A percentile compares a stretch with the other conserved stretches of the same genome.
These are phyloP conservation scores for Melanerpes formicivorus DNA, from an alignment of 2,113 vertebrate species.

Conservation along the genomic window DNA sequence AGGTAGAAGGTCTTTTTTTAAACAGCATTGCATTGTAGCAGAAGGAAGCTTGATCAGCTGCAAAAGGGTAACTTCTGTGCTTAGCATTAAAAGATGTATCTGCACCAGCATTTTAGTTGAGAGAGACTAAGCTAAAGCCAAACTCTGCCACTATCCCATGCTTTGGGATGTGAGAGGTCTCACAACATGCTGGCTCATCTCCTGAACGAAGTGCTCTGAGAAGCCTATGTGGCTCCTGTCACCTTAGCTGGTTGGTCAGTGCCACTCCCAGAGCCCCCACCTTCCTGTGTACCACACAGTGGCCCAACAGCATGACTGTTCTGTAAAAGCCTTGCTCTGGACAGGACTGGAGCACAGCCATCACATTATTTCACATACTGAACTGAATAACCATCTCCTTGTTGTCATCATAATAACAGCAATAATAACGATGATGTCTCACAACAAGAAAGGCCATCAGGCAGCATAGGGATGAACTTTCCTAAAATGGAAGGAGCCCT, in stretches of 20 bases:
- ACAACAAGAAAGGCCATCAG: background rate
- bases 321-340: accelerated
- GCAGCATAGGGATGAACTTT: background rate
- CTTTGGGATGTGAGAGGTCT: background rate
- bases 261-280: background rate
- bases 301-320: background rate
- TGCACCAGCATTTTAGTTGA: background rate
- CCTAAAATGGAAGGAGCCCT: background rate
- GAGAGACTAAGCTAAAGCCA: background rate
- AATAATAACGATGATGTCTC: background rate
- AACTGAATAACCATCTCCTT: background rate
- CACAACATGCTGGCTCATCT: accelerated
- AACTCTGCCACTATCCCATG: accelerated
- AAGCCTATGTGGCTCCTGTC: background rate
- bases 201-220: background rate
- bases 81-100: background rate
- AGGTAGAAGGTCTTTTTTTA: background rate
- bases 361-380: accelerated
- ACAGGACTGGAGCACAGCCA: background rate
- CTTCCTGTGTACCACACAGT: accelerated
- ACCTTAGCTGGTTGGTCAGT: background rate
- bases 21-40: background rate
- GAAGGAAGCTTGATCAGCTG: background rate
- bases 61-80: background rate
- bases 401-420: background rate